Conservation (phyloP, 1,140 invertebrate species). For the Bombyx mori region ASM3026992v2 NC_085124.1:13998001-13998500, state of each 20-base stretch:
- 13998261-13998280: conserved; percentile 53
- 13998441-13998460: conserved; percentile 61
- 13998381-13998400: not conserved
- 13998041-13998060: conserved; percentile 69
- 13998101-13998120: conserved; percentile 67
- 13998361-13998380: conserved; percentile 18
- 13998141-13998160: conserved; percentile 55
- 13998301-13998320: conserved; percentile 54
- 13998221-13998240: conserved; percentile 56
- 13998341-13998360: conserved; percentile 47
- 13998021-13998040: conserved; percentile 56
- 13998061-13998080: conserved; percentile 62
- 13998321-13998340: conserved; percentile 43
- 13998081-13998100: conserved; percentile 66
- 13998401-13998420: conserved; percentile 48
- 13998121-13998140: conserved; percentile 55
- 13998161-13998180: conserved; percentile 34
- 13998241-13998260: conserved; percentile 38
- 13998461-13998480: conserved; percentile 64
- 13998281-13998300: conserved; percentile 49
- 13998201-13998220: conserved; percentile 49
- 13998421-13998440: conserved; percentile 69
- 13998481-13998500: conserved; percentile 19
- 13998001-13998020: conserved; percentile 34
- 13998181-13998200: conserved; percentile 52